Evolutionary conservation across 2,113 vertebrate species (phyloP).

Genomic region (Callionymus lyra): DNA sequence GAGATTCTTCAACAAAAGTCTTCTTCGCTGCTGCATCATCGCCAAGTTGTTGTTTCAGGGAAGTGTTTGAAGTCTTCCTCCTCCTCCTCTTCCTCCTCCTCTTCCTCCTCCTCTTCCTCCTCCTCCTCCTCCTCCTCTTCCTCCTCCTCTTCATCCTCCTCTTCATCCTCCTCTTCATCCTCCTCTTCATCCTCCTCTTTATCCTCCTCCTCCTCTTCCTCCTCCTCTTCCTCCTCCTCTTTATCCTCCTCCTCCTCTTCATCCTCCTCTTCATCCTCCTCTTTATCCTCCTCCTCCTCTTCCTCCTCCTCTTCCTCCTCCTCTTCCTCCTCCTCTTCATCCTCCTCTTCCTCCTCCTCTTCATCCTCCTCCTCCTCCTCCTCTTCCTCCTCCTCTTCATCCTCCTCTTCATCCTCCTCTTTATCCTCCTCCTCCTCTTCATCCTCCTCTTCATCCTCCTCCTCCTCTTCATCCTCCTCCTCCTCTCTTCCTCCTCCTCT

Average conservation of each 20-base stretch:
- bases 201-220: conserved; percentile 20
- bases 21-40: conserved; percentile 10
- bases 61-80: conserved; percentile 30
- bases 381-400: conserved; percentile 1
- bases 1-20: conserved; percentile 27
- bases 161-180: conserved; percentile 18
- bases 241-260: conserved; percentile 24
- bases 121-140: conserved; percentile 10
- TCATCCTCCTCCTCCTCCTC: conserved; percentile 22
- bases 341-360: too few relatives aligned
- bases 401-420: too few relatives aligned
- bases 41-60: conserved; percentile 4
- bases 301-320: background rate
- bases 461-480: too few relatives aligned
- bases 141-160: background rate
- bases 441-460: too few relatives aligned
- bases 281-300: conserved; percentile 27
- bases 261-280: too few relatives aligned
- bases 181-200: too few relatives aligned
- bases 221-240: too few relatives aligned
- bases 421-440: conserved; percentile 24
- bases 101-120: conserved; percentile 6
- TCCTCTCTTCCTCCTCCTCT: conserved; percentile 21
- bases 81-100: conserved; percentile 12
- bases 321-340: conserved; percentile 20